phyloP scores from a whole-genome alignment of 2,797 vertebrate genomes.

The Silurus lanzhouensis region DNA sequence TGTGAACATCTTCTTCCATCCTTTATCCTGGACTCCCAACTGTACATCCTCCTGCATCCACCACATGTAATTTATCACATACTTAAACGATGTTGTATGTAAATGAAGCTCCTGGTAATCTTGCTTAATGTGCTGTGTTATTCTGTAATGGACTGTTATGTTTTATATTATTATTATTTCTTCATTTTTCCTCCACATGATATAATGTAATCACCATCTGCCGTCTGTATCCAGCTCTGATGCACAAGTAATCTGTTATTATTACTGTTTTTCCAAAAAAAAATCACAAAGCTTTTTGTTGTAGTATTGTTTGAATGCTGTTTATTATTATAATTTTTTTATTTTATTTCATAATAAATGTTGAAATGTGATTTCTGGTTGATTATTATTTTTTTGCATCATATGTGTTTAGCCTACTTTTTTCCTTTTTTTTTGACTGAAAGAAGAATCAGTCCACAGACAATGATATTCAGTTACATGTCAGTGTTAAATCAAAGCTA shows the following conservation, averaged over 20 bases:
- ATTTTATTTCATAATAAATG: conserved; percentile 86
- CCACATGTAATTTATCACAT: conserved; percentile 73
- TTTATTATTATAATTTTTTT: conserved; percentile 74
- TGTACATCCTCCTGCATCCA: conserved; percentile 43
- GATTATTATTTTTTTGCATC: conserved; percentile 58
- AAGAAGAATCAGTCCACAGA: not conserved
- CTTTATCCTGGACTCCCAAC: conserved; percentile 29
- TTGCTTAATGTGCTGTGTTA: conserved; percentile 83
- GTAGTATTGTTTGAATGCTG: conserved; percentile 74
- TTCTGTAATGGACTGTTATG: conserved; percentile 75
- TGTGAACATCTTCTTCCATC: conserved; percentile 27
- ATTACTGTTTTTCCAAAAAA: conserved; percentile 20
- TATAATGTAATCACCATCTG: conserved; percentile 69
- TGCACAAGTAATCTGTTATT: conserved; percentile 67
- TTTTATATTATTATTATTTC: conserved; percentile 46
- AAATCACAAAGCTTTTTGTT: conserved; percentile 49
- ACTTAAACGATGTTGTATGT: conserved; percentile 81
- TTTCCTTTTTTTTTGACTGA: not conserved
- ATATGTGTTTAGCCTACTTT: conserved; percentile 3
- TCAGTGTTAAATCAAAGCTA: not conserved
- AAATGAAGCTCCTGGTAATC: conserved; percentile 81
- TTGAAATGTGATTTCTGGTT: conserved; percentile 71
- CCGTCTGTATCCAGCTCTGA: conserved; percentile 69
- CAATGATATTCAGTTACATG: conserved; percentile 1
- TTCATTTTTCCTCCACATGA: conserved; percentile 56